Base-by-base conservation (phyloP, 2,888 invertebrate genomes). In the Ophioninae sp. region DNA sequence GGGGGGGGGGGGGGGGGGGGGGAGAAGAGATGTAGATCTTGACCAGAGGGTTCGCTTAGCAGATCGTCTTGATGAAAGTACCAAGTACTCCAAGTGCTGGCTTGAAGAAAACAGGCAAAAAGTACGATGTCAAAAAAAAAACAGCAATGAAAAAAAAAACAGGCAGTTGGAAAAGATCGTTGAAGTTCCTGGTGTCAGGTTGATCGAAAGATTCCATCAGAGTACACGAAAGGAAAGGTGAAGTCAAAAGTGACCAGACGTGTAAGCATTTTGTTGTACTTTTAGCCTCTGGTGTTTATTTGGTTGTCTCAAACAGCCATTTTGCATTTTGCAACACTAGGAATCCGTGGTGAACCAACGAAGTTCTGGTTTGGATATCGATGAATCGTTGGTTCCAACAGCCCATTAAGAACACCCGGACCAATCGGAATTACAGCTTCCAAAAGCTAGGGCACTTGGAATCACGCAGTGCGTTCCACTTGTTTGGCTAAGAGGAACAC, bases 391-490 rank as follows among this genome's bases (percentile, higher is more conserved):
- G n/a, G n/a, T n/a, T 87, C 90, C 88, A 88, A 90, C 89, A 90
- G 88, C 89, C 89, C 90, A 90, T 90, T 90, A 89, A 89, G 88
- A 89, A 88, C 89, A 90, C 90, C 90, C 87, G 87, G 90, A 89
- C 88, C 89, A 90, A 90, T 90, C 89, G 90, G 87, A 88, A 44
- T 44, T 2, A 44, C 13, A 44, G 44, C 5, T 13, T 1, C 44
- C 44, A 44, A 44, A 44, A 44, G 44, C 44, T 8, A 44, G 44
- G 44, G 13, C 13, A 44, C 44, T 44, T 10, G 13, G 10, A 13
- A 10, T 44, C 13, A 44, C 44, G 44, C 44, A 44, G 44, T 10
- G 13, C 13, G 44, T 44, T 44, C 44, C 44, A 44, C 44, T 44
- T 44, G 10, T 44, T 44, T 8, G 44, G 44, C 44, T 13, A 44